These are phyloP conservation scores for Microctonus hyperodae DNA, from an alignment of 2,888 invertebrate genomes.

Conservation along the genomic window DNA sequence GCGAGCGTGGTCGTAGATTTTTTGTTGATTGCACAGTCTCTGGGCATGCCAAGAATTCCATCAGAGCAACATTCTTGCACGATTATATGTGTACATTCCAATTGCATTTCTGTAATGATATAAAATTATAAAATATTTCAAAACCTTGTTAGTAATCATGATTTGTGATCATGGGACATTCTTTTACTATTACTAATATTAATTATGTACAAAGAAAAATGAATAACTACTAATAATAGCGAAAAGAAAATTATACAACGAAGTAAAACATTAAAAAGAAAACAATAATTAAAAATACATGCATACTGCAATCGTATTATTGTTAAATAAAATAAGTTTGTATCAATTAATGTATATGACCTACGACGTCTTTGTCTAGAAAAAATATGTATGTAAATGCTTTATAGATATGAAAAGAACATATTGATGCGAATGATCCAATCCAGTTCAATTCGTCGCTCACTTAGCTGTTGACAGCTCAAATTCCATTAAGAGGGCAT, in stretches of 20 bases:
- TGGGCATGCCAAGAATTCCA: constrained; percentile 32
- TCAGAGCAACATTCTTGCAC: constrained; percentile 21
- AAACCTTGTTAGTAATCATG: not conserved
- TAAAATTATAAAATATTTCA: not conserved
- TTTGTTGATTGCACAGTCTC: constrained; percentile 38
- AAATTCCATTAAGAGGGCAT: constrained; percentile 40
- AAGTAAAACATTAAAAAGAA: not conserved
- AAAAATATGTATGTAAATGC: constrained; percentile 39
- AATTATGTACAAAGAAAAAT: not conserved
- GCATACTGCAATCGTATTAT: not conserved
- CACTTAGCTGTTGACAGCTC: constrained; percentile 38
- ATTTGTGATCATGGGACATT: not conserved
- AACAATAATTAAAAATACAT: not conserved
- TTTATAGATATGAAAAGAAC: constrained; percentile 36
- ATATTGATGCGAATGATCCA: constrained; percentile 31
- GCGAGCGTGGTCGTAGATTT: constrained; percentile 31
- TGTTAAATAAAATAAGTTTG: not conserved
- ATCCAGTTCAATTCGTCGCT: constrained; percentile 39
- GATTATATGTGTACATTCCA: constrained; percentile 38
- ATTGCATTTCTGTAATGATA: not conserved
- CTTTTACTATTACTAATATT: not conserved
- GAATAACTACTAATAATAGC: not conserved
- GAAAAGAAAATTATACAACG: not conserved
- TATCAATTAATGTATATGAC: constrained; percentile 29
- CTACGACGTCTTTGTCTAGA: constrained; percentile 44